These are phyloP conservation scores for Eilema sororculum DNA, from an alignment of 2,888 invertebrate genomes.

Conservation along the genomic window DNA sequence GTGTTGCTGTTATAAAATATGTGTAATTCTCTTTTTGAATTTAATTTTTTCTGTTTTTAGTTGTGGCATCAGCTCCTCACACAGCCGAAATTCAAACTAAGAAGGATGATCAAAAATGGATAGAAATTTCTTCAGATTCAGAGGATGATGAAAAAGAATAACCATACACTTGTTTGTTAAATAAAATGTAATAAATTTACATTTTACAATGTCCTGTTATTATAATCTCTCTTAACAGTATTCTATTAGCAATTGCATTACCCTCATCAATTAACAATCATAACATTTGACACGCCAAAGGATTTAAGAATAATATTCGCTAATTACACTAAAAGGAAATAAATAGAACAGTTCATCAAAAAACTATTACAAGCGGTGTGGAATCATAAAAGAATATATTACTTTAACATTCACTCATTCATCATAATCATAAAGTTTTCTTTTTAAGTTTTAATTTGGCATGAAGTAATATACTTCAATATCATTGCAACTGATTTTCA, in stretches of 20 bases:
- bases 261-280: slow-evolving; percentile 66
- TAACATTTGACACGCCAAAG: slow-evolving; percentile 60
- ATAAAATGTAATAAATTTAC: slow-evolving; percentile 79
- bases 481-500: slow-evolving; percentile 57
- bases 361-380: slow-evolving; percentile 22
- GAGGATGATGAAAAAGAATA: slow-evolving; percentile 67
- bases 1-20: slow-evolving; percentile 1
- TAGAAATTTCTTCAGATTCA: slow-evolving; percentile 82
- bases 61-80: slow-evolving; percentile 70
- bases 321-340: slow-evolving; percentile 48
- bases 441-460: slow-evolving; percentile 60
- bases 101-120: slow-evolving; percentile 74
- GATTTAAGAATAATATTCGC: slow-evolving; percentile 45
- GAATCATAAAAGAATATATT: slow-evolving; percentile 43
- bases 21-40: slow-evolving; percentile 2
- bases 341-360: slow-evolving; percentile 48
- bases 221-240: slow-evolving; percentile 72
- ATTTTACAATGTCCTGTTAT: slow-evolving; percentile 72
- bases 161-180: slow-evolving; percentile 59
- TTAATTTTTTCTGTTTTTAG: slow-evolving; percentile 59
- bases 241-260: slow-evolving; percentile 68
- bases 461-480: slow-evolving; percentile 71
- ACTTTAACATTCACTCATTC: slow-evolving; percentile 41
- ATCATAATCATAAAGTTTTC: slow-evolving; percentile 36
- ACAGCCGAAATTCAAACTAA: slow-evolving; percentile 75